Conservation (phyloP, 2,797 vertebrate genomes). For the Danio aesculapii region DNA sequence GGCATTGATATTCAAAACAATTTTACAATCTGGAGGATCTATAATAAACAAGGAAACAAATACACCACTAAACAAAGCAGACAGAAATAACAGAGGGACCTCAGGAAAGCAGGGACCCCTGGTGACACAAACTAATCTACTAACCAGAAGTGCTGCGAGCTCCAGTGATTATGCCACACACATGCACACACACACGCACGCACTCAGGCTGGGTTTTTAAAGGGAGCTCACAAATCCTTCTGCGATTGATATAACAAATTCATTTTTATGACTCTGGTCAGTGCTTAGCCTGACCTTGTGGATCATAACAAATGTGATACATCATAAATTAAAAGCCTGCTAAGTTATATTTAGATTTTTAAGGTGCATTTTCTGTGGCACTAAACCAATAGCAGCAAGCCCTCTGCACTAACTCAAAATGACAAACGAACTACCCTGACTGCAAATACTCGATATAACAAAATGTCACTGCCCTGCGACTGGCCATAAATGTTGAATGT, state of each 20-base stretch:
- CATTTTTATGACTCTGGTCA: slow-evolving; percentile 38
- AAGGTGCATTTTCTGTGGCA: slow-evolving; percentile 14
- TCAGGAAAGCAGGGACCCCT: slow-evolving; percentile 55
- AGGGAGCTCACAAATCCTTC: slow-evolving; percentile 39
- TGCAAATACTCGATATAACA: slow-evolving; percentile 19
- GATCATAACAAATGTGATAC: slow-evolving; percentile 42
- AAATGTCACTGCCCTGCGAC: slow-evolving; percentile 7
- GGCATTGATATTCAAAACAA: slow-evolving; percentile 72
- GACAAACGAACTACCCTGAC: slow-evolving; percentile 20
- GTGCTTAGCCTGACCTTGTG: slow-evolving; percentile 44
- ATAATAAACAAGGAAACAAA: slow-evolving; percentile 62
- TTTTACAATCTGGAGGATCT: slow-evolving; percentile 58
- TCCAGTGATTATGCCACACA: slow-evolving; percentile 42
- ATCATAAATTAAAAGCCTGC: slow-evolving; percentile 48
- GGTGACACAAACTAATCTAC: slow-evolving; percentile 65
- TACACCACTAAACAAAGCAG: slow-evolving; percentile 68
- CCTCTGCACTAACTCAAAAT: slow-evolving; percentile 33
- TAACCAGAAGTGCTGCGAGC: slow-evolving; percentile 46
- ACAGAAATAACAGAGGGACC: slow-evolving; percentile 64
- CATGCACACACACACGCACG: neutral
- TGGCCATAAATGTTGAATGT: neutral
- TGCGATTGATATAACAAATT: slow-evolving; percentile 37
- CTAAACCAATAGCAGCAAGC: slow-evolving; percentile 14
- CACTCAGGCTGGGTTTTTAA: slow-evolving; percentile 24
- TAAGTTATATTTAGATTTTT: slow-evolving; percentile 46